Conservation (phyloP, 2,797 vertebrate species). For the Danio kyathit region DNA sequence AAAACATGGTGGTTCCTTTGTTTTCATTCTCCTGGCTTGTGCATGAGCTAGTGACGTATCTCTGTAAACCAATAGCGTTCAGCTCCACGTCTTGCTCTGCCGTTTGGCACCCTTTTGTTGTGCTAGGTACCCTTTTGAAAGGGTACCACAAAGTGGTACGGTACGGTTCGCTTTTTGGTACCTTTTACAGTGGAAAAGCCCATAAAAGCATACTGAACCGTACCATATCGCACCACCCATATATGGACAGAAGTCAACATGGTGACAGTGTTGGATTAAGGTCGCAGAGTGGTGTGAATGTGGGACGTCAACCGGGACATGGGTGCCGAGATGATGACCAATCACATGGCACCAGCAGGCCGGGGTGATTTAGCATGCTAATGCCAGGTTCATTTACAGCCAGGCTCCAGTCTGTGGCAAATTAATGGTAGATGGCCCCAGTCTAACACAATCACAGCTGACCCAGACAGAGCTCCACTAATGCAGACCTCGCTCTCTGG, state of each 20-base stretch:
- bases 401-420: conserved; percentile 49
- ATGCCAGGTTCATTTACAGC: conserved; percentile 44
- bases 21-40: too few relatives aligned
- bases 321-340: background rate
- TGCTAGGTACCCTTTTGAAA: too few relatives aligned
- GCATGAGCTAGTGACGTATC: too few relatives aligned
- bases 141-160: too few relatives aligned
- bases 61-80: too few relatives aligned
- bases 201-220: too few relatives aligned
- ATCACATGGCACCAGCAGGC: conserved; percentile 28
- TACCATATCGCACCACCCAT: too few relatives aligned
- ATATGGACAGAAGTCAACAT: background rate
- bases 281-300: conserved; percentile 12
- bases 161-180: too few relatives aligned
- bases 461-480: conserved; percentile 36
- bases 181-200: too few relatives aligned
- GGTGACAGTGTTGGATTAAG: conserved; percentile 26
- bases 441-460: conserved; percentile 50
- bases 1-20: too few relatives aligned
- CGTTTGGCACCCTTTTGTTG: too few relatives aligned
- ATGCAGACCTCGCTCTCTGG: conserved; percentile 33
- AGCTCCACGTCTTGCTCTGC: too few relatives aligned
- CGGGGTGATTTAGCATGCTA: conserved; percentile 44
- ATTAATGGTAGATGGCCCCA: conserved; percentile 40
- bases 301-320: background rate